These are phyloP conservation scores for Indicator maculatus DNA, from an alignment of 2,113 vertebrate species.

Conservation along the genomic window DNA sequence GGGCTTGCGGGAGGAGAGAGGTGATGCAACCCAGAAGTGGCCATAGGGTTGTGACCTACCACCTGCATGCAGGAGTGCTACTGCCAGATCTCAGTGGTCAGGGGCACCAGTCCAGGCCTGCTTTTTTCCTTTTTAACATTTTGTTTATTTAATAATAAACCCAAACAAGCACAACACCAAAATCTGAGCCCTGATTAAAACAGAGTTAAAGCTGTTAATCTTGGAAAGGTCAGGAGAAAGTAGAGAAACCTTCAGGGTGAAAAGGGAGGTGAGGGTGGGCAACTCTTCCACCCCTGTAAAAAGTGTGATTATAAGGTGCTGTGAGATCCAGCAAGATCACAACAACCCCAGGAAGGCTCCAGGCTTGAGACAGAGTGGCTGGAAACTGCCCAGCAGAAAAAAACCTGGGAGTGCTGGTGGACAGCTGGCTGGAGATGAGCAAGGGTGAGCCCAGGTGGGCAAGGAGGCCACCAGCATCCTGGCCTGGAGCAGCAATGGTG, in stretches of 20 bases:
- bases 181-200: neutral
- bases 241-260: neutral
- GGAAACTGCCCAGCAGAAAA: too few species aligned
- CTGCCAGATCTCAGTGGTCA: neutral
- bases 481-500: too few species aligned
- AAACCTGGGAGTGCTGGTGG: too few species aligned
- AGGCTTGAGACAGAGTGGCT: too few species aligned
- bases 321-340: too few species aligned
- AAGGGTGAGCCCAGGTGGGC: too few species aligned
- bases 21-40: neutral
- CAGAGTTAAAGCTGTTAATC: neutral
- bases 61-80: neutral
- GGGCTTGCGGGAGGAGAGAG: neutral
- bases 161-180: neutral
- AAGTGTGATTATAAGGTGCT: neutral
- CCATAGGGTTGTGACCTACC: neutral
- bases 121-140: neutral
- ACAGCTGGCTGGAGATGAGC: too few species aligned
- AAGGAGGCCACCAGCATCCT: too few species aligned
- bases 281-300: neutral
- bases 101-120: neutral
- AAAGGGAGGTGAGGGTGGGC: neutral
- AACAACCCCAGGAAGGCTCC: too few species aligned
- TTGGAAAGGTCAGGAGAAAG: accelerated
- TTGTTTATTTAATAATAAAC: neutral